Percentiles rank a stretch among this genome's conserved stretches.
Evolutionary conservation across 2,797 vertebrate species (phyloP).

Genomic region (Darevskia mixta): DNA sequence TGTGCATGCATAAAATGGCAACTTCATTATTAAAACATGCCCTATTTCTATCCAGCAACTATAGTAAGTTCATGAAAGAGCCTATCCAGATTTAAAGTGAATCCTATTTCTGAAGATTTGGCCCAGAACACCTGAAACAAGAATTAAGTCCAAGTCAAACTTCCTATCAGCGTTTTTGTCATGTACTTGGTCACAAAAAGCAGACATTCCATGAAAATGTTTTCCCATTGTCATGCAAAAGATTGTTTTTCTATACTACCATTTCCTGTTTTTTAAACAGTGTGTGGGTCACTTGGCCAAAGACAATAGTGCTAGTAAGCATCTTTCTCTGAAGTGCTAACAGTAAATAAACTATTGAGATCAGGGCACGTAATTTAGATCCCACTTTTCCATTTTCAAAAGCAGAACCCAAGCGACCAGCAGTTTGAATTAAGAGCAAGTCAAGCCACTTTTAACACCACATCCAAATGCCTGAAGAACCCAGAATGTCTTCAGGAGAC

Average conservation of each 20-base stretch:
- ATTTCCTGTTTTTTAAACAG: not conserved
- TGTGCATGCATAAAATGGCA: not conserved
- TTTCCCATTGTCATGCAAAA: not conserved
- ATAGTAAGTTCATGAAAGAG: not conserved
- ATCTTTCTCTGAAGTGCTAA: not conserved
- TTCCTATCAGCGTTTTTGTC: not conserved
- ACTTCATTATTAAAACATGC: not conserved
- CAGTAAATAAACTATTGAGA: not conserved
- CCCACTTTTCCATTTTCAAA: not conserved
- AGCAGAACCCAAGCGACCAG: not conserved
- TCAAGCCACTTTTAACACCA: not conserved
- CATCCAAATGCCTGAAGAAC: not conserved
- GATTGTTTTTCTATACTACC: not conserved
- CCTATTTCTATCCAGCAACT: not conserved
- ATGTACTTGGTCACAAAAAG: not conserved
- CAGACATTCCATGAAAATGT: not conserved
- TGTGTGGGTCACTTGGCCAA: not conserved
- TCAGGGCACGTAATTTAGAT: no score
- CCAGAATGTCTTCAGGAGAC: not conserved
- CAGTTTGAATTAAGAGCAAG: not conserved
- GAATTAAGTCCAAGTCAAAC: not conserved
- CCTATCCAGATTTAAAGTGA: not conserved
- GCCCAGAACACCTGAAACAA: not conserved
- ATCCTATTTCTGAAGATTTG: not conserved
- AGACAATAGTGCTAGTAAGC: not conserved